A percentile compares a stretch with the other conserved stretches of the same genome.
Conservation (phyloP, 2,888 invertebrate species). For the Phalera bucephala region DNA sequence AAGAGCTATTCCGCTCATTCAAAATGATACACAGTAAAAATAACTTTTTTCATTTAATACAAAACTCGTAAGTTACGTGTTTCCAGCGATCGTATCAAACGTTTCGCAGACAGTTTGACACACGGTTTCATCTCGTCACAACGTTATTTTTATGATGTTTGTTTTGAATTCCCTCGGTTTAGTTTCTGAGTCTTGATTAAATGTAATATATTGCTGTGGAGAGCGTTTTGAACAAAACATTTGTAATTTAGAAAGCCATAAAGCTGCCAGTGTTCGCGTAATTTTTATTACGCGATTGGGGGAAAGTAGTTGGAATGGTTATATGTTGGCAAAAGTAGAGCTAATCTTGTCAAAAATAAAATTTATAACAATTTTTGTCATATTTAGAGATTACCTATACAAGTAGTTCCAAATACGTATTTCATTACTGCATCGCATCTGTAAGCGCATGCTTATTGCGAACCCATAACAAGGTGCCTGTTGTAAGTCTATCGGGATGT, state of each 20-base stretch:
- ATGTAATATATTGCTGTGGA: slow-evolving; percentile 32
- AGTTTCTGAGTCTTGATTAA: slow-evolving; percentile 47
- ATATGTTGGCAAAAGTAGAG: too few species aligned
- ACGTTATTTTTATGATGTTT: slow-evolving; percentile 55
- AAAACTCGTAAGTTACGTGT: slow-evolving; percentile 24
- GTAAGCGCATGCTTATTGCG: too few species aligned
- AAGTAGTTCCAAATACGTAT: too few species aligned
- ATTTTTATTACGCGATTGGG: not conserved
- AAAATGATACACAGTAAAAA: slow-evolving; percentile 20
- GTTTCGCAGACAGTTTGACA: slow-evolving; percentile 35
- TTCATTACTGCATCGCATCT: too few species aligned
- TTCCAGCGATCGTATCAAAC: slow-evolving; percentile 29
- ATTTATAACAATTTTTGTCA: too few species aligned
- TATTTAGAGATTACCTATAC: too few species aligned
- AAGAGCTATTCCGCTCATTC: not conserved
- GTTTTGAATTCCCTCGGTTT: slow-evolving; percentile 44
- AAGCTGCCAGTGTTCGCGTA: slow-evolving; percentile 23
- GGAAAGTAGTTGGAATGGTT: not conserved
- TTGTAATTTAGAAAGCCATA: slow-evolving; percentile 31
- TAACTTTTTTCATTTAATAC: slow-evolving; percentile 21
- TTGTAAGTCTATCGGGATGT: too few species aligned
- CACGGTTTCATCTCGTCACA: slow-evolving; percentile 28
- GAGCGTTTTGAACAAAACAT: slow-evolving; percentile 26
- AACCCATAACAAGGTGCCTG: too few species aligned
- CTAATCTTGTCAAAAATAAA: too few species aligned